These are phyloP conservation scores for Drosophila arawakana DNA, from an alignment of 1,140 invertebrate genomes.

Conservation along the genomic window DNA sequence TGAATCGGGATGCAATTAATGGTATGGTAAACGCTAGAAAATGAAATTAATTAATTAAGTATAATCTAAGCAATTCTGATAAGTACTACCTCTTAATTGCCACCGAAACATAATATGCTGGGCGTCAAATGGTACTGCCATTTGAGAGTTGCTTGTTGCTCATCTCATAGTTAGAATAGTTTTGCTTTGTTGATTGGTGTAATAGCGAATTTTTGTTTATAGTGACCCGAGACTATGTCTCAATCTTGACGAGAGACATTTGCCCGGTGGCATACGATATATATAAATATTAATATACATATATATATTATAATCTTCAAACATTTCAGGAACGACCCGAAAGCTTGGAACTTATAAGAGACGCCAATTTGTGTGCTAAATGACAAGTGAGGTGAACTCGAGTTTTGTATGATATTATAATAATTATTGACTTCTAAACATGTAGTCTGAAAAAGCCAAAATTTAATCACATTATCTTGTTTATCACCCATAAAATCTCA, in stretches of 20 bases:
- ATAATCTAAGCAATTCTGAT: not conserved
- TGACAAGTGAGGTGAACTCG: conserved; percentile 32
- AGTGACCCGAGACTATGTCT: conserved; percentile 40
- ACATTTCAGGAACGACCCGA: conserved; percentile 34
- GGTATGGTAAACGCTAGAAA: not conserved
- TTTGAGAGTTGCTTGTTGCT: conserved; percentile 30
- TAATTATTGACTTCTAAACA: conserved; percentile 4
- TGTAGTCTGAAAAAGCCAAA: not conserved
- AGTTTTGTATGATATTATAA: not conserved
- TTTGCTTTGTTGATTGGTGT: conserved; percentile 2
- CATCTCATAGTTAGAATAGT: conserved; percentile 28
- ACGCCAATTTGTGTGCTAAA: conserved; percentile 18
- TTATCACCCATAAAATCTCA: not conserved
- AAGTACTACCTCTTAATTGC: conserved; percentile 9
- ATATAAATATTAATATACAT: conserved; percentile 30
- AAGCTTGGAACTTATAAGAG: conserved; percentile 27
- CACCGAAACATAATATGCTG: conserved; percentile 26
- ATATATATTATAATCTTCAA: conserved; percentile 24
- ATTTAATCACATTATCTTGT: not conserved
- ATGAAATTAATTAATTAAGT: not conserved
- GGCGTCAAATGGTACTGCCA: conserved; percentile 36
- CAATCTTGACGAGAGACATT: conserved; percentile 34
- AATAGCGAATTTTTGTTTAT: conserved; percentile 8
- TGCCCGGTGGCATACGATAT: conserved; percentile 43
- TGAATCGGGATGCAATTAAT: conserved; percentile 7